Evolutionary conservation across 2,888 invertebrate species (phyloP).

Genomic region (Biston stratarius): DNA sequence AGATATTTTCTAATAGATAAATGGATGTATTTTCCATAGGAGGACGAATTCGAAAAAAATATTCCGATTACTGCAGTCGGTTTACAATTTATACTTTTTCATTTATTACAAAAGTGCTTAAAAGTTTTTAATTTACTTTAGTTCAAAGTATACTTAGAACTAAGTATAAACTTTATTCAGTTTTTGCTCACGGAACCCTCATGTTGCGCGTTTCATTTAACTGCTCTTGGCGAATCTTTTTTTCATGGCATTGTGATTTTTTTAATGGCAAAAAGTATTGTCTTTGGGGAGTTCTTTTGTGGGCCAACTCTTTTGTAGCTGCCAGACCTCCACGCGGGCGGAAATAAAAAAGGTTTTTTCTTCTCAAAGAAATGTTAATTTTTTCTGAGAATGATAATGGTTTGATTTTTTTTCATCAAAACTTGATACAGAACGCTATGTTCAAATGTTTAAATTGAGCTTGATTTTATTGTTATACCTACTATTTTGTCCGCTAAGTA

Average conservation of each 20-base stretch:
- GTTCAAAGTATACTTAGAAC: too few relatives aligned
- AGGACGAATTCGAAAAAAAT: too few relatives aligned
- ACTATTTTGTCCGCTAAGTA: too few relatives aligned
- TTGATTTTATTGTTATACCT: too few relatives aligned
- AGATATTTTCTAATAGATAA: too few relatives aligned
- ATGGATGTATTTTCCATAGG: too few relatives aligned
- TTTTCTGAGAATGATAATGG: not conserved
- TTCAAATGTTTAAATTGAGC: too few relatives aligned
- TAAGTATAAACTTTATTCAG: too few relatives aligned
- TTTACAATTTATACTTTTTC: too few relatives aligned
- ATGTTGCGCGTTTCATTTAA: not conserved
- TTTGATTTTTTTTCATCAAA: not conserved
- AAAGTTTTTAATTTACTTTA: too few relatives aligned
- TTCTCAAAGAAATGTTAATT: not conserved
- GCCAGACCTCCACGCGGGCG: slow-evolving; percentile 18
- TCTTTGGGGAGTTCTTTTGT: slow-evolving; percentile 55
- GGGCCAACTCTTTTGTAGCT: slow-evolving; percentile 49
- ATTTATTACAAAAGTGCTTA: too few relatives aligned
- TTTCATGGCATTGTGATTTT: slow-evolving; percentile 52
- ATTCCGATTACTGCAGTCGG: too few relatives aligned
- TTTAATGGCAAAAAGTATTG: slow-evolving; percentile 58
- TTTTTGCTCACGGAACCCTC: slow-evolving; percentile 14
- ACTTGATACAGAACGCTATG: not conserved
- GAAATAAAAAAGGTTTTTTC: slow-evolving; percentile 14
- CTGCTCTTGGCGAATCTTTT: slow-evolving; percentile 21